These are phyloP conservation scores for Patella ulyssiponensis DNA, from an alignment of 2,888 invertebrate species.

Conservation along the genomic window DNA sequence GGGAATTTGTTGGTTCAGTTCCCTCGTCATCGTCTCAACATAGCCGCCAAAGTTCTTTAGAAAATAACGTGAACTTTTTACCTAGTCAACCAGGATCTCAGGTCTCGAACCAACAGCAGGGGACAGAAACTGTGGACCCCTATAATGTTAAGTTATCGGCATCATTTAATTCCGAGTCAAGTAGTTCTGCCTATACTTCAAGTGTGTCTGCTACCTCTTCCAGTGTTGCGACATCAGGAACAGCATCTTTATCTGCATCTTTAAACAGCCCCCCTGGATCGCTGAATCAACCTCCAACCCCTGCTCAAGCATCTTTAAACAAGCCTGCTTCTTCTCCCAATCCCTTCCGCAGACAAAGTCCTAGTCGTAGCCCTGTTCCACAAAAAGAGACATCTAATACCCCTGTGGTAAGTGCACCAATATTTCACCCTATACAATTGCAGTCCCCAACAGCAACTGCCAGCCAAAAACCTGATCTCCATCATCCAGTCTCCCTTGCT, in stretches of 20 bases:
- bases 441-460: not conserved
- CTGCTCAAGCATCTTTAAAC: not conserved
- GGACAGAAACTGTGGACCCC: not conserved
- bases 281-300: not conserved
- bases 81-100: conserved; percentile 9
- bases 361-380: not conserved
- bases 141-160: not conserved
- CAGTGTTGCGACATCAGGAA: not conserved
- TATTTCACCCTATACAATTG: not conserved
- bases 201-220: not conserved
- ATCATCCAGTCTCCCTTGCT: not conserved
- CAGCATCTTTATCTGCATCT: not conserved
- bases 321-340: not conserved
- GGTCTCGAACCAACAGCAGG: not conserved
- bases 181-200: not conserved
- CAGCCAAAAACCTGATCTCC: not conserved
- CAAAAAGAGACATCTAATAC: not conserved
- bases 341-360: not conserved
- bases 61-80: conserved; percentile 16
- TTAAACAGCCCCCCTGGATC: not conserved
- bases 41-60: conserved; percentile 37
- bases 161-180: not conserved
- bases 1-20: conserved; percentile 52
- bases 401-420: not conserved
- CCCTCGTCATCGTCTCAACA: conserved; percentile 22